Evolutionary conservation across 2,888 invertebrate species (phyloP).

Genomic region (Eulithis testata): DNA sequence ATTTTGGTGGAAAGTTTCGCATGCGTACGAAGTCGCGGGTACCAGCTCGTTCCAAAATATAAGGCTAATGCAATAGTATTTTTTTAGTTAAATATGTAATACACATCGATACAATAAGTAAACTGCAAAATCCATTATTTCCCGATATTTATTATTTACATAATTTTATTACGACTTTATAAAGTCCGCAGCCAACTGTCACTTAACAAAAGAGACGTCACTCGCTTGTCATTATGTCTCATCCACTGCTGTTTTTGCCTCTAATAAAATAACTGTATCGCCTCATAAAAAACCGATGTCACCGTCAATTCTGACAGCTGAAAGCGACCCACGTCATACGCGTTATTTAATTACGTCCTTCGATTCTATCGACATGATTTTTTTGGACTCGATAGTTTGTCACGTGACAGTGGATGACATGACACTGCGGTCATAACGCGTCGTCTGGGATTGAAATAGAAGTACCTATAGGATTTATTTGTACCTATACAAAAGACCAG

Average conservation of each 20-base stretch:
- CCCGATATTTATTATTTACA: too few species aligned
- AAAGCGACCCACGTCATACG: conserved; percentile 36
- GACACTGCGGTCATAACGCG: conserved; percentile 1
- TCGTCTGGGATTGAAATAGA: neutral
- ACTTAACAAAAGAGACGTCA: neutral
- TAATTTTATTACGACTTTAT: too few species aligned
- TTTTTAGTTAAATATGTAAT: too few species aligned
- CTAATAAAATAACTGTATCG: conserved; percentile 12
- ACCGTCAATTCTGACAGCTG: conserved; percentile 27
- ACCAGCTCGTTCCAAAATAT: too few species aligned
- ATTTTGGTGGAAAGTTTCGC: too few species aligned
- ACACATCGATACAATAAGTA: too few species aligned
- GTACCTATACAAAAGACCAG: too few species aligned
- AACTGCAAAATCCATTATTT: too few species aligned
- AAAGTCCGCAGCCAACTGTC: too few species aligned
- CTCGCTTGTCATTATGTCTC: neutral
- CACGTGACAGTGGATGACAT: neutral
- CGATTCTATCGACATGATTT: conserved; percentile 18
- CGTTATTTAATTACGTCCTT: conserved; percentile 40
- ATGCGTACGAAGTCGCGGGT: too few species aligned
- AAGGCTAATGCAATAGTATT: too few species aligned
- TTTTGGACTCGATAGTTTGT: conserved; percentile 23
- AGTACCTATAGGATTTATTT: too few species aligned
- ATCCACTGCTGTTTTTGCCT: neutral
- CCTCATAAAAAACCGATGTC: conserved; percentile 28